Evolutionary conservation across 2,113 vertebrate genomes (phyloP).

Genomic region (Anhinga anhinga): DNA sequence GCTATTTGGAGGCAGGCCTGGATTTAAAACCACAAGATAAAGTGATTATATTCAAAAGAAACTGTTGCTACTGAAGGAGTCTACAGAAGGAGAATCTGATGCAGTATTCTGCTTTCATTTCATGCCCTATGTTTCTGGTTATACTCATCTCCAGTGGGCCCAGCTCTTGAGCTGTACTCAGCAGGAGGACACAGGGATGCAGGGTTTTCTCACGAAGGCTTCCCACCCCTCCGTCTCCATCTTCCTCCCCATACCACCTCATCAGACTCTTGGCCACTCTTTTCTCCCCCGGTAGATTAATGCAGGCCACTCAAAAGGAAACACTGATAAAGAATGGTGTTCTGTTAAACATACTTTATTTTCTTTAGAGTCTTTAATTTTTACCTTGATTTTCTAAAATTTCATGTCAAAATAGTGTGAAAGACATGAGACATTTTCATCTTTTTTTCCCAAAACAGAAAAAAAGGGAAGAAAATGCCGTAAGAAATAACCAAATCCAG

Average conservation of each 20-base stretch:
- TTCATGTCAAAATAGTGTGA: background rate
- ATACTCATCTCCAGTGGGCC: background rate
- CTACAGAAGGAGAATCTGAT: background rate
- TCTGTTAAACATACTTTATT: background rate
- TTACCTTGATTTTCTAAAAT: background rate
- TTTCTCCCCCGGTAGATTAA: background rate
- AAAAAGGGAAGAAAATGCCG: accelerated
- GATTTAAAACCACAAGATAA: background rate
- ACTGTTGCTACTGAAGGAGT: background rate
- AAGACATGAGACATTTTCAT: background rate
- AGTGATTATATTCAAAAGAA: background rate
- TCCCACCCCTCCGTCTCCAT: background rate
- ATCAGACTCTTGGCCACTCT: background rate
- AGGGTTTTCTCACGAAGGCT: background rate
- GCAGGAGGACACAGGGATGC: background rate
- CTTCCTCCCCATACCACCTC: background rate
- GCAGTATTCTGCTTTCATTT: background rate
- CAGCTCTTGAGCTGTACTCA: background rate
- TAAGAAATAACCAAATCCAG: background rate
- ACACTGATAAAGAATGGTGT: background rate
- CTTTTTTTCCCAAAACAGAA: background rate
- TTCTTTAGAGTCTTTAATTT: background rate
- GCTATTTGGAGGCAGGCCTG: background rate
- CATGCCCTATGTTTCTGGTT: background rate
- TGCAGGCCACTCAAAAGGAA: accelerated